Evolutionary conservation across 2,797 vertebrate species (phyloP).

Genomic region (Tragelaphus eurycerus): DNA sequence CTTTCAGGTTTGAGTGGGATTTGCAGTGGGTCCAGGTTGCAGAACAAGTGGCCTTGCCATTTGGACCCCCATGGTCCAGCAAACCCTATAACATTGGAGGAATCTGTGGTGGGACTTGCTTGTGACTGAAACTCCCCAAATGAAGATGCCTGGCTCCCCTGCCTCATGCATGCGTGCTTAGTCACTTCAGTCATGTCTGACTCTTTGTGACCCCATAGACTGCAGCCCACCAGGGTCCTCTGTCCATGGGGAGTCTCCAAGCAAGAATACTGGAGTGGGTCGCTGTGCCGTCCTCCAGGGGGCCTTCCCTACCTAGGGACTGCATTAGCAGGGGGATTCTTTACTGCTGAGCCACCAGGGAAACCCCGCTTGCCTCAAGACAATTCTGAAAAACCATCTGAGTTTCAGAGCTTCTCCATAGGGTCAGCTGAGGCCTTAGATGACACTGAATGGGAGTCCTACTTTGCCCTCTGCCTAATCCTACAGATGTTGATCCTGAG

Average conservation of each 20-base stretch:
- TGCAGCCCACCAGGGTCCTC: background rate
- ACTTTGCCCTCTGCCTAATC: background rate
- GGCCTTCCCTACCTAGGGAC: background rate
- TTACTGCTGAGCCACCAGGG: background rate
- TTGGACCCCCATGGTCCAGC: background rate
- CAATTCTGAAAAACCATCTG: background rate
- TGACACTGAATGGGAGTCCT: background rate
- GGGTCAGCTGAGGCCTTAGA: background rate
- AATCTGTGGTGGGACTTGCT: background rate
- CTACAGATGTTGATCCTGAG: background rate
- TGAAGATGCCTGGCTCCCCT: background rate
- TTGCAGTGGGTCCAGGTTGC: background rate
- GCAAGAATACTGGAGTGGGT: background rate
- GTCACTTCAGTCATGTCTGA: background rate
- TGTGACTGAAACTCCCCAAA: background rate
- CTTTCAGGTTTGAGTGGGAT: background rate
- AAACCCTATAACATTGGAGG: background rate
- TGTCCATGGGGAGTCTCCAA: background rate
- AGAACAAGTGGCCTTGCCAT: background rate
- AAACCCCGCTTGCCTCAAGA: background rate
- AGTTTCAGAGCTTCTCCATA: background rate
- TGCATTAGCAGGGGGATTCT: background rate
- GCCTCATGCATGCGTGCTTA: background rate
- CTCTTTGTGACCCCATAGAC: background rate
- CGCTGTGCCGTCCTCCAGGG: background rate